phyloP scores from a whole-genome alignment of 2,113 vertebrate species.

The Platycercus adscitus region DNA sequence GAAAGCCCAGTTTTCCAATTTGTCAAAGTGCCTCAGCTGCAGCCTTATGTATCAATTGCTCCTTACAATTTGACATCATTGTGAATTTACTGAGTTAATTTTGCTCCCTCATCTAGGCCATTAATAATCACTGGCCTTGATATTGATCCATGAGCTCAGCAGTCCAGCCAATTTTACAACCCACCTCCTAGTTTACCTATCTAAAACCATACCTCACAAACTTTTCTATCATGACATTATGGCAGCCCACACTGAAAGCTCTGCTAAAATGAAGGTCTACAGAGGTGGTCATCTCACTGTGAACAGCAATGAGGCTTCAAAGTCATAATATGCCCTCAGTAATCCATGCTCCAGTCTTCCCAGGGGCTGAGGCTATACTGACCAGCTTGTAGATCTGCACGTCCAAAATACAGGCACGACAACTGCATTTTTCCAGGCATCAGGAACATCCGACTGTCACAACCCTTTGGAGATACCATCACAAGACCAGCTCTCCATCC shows the following conservation, averaged over 20 bases:
- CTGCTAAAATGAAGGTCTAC: background rate
- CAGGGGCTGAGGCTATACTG: background rate
- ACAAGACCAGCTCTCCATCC: background rate
- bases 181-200: background rate
- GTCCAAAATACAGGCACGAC: fast-evolving
- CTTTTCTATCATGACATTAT: background rate
- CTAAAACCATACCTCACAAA: background rate
- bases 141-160: background rate
- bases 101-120: background rate
- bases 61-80: background rate
- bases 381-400: background rate
- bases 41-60: background rate
- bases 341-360: background rate
- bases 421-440: background rate
- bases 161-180: background rate
- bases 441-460: fast-evolving
- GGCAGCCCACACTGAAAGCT: background rate
- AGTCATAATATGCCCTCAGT: background rate
- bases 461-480: background rate
- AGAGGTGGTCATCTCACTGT: background rate
- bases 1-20: background rate
- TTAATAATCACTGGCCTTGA: background rate
- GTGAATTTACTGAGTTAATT: background rate
- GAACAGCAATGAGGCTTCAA: background rate
- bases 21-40: background rate